Conservation (phyloP, 2,797 vertebrate genomes). For the Lepilemur ruficaudatus region DNA sequence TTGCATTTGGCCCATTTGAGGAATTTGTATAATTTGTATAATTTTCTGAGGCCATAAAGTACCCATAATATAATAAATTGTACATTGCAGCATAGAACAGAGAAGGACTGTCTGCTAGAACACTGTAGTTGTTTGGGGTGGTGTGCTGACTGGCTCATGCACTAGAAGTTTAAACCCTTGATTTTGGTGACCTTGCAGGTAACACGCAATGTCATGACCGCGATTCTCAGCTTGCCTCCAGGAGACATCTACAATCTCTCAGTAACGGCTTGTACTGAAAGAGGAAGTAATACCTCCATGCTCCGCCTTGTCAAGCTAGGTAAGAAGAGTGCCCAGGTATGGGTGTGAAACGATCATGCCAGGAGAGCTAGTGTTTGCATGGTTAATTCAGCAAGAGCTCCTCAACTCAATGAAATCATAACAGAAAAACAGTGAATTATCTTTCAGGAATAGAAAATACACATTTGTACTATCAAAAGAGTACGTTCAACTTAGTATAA, state of each 20-base stretch:
- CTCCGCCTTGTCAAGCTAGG: conserved; percentile 93
- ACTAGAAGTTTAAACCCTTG: background rate
- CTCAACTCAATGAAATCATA: background rate
- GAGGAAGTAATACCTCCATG: conserved; percentile 92
- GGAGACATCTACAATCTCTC: conserved; percentile 98
- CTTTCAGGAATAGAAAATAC: background rate
- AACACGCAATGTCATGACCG: conserved; percentile 92
- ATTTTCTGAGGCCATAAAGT: background rate
- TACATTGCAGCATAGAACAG: background rate
- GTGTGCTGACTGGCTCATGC: background rate
- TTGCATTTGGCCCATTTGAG: background rate
- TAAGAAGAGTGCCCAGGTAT: conserved; percentile 77
- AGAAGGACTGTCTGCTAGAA: background rate
- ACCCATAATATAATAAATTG: background rate
- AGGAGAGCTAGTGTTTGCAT: background rate
- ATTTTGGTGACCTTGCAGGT: conserved; percentile 85
- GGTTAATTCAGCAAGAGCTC: background rate
- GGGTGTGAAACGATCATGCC: background rate
- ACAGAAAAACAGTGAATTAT: background rate
- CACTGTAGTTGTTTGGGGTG: background rate
- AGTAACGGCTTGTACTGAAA: conserved; percentile 94
- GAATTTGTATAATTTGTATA: background rate
- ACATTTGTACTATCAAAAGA: background rate
- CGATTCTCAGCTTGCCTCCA: conserved; percentile 91
- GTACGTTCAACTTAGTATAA: background rate